Evolutionary conservation across 2,888 invertebrate genomes (phyloP), one percentile per base, ranked within the genome.

Genomic region (Lasioglossum lativentre): DNA sequence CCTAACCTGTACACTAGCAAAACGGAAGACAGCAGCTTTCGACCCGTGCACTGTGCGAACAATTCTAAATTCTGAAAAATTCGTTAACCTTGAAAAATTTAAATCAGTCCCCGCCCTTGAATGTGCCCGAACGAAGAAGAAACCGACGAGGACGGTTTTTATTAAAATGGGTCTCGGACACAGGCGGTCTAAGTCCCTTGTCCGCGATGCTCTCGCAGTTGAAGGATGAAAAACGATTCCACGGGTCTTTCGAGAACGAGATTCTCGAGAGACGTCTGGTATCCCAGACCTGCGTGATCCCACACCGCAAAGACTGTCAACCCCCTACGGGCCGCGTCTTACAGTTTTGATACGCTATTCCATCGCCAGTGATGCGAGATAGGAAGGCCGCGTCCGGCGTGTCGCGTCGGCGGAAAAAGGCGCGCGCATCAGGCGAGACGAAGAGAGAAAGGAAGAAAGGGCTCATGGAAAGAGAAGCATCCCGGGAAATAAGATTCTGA

Each of bases 401-500:
- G 63, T 27, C 63, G 30, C 63, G 6, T 27, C 16, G 27, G 6
- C 63, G 63, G 63, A 30, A 30, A 12, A 30, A 63, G n/a, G 56
- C n/a, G 10, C 56, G 8, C 23, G 52, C 23, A 6, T 2, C 19
- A 2, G 47, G 2, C 52, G 56, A n/a, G n/a, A 56, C 56, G 56
- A 12, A 12, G n/a, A 56, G n/a, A n/a, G 56, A 12, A 56, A 19
- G 27, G 70, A 74, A 79, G 83, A 88, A 78, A 52, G 27, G 47
- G 63, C 74, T 63, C 80, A 68, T 77, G 52, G 47, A 70, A n/a
- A 70, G 68, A 34, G 86, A 74, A 79, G 82, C 68, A 89, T 91
- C 90, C 78, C 91, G 92, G 91, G 92, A 93, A 93, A 93, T 92
- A 93, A 92, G 91, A 92, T 93, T 91, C 90, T 89, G 91, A 91